phyloP scores from a whole-genome alignment of 2,797 vertebrate genomes.

The Bradypodion ventrale region DNA sequence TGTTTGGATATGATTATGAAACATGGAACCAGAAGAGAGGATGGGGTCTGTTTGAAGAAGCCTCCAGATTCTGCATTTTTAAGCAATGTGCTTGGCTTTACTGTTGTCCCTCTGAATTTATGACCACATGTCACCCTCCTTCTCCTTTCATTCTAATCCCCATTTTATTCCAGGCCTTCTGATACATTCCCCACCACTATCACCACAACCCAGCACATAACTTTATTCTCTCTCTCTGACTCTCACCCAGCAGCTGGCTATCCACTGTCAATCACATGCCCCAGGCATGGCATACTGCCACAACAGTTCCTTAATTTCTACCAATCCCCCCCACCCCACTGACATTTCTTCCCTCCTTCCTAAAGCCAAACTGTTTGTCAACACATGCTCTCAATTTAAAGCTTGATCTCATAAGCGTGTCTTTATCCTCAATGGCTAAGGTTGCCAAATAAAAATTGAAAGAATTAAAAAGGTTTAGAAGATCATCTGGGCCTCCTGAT shows the following conservation, averaged over 20 bases:
- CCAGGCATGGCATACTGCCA: not conserved
- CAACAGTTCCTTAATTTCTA: not conserved
- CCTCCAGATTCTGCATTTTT: not conserved
- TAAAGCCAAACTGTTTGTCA: not conserved
- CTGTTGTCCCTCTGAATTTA: not conserved
- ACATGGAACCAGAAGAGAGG: not conserved
- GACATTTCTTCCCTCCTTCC: not conserved
- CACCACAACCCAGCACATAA: rapidly evolving
- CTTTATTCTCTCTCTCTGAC: not conserved
- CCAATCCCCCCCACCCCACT: not conserved
- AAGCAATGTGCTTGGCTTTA: not conserved
- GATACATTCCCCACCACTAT: not conserved
- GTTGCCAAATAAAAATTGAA: constrained; percentile 11
- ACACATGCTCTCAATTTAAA: constrained; percentile 19
- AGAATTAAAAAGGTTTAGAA: not conserved
- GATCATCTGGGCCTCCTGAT: not conserved
- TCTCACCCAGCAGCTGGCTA: not conserved
- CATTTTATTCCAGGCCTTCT: not conserved
- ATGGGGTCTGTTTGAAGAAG: not conserved
- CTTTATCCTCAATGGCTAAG: not conserved
- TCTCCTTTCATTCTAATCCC: not conserved
- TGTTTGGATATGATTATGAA: not conserved
- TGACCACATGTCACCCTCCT: not conserved
- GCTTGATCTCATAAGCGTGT: constrained; percentile 8
- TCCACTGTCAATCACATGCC: not conserved